phyloP scores from a whole-genome alignment of 37 sponge, comb jelly and placozoan species.

The Aplysina aerophoba region DNA sequence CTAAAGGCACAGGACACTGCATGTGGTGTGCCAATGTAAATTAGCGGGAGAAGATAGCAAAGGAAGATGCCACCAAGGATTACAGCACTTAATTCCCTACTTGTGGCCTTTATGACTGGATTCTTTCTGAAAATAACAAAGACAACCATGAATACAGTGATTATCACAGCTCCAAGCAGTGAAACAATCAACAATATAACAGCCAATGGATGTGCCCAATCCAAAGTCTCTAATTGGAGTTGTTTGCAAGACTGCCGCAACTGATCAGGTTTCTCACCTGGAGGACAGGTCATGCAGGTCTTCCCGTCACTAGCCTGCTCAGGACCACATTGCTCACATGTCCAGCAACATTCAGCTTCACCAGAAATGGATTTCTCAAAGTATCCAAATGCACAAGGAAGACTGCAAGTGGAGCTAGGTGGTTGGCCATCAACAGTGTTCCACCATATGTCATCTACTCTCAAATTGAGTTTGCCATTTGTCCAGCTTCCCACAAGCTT shows the following conservation, averaged over 20 bases:
- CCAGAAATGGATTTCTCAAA: not conserved
- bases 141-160: slow-evolving; percentile 20
- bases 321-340: slow-evolving; percentile 49
- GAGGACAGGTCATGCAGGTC: slow-evolving; percentile 44
- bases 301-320: slow-evolving; percentile 2
- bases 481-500: slow-evolving; percentile 20
- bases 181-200: slow-evolving; percentile 37
- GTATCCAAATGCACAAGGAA: slow-evolving; percentile 45
- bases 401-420: slow-evolving; percentile 45
- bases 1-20: slow-evolving; percentile 46
- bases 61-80: slow-evolving; percentile 57
- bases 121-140: slow-evolving; percentile 45
- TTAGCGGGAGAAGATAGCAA: slow-evolving; percentile 47
- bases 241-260: slow-evolving; percentile 27
- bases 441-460: no score
- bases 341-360: slow-evolving; percentile 60
- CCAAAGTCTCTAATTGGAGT: slow-evolving; percentile 17
- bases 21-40: slow-evolving; percentile 45
- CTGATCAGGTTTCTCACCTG: slow-evolving; percentile 41
- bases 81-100: slow-evolving; percentile 67
- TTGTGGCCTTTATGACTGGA: slow-evolving; percentile 65
- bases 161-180: slow-evolving; percentile 44
- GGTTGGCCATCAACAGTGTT: not conserved
- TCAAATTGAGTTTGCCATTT: no score
- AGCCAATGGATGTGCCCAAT: slow-evolving; percentile 12